These are phyloP conservation scores for Corydoras maculifer DNA, from an alignment of 2,113 vertebrate genomes.

Conservation along the genomic window DNA sequence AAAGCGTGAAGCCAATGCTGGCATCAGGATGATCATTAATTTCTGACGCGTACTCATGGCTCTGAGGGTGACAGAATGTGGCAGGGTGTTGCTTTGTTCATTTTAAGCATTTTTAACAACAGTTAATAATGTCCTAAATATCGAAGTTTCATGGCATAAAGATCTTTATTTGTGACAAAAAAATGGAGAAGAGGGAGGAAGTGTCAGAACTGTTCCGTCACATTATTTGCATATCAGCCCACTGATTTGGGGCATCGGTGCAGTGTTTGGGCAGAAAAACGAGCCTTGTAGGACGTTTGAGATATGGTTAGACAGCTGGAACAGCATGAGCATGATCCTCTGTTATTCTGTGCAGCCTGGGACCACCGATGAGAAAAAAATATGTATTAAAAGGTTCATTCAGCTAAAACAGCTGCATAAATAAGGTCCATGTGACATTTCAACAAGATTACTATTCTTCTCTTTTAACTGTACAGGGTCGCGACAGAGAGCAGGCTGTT, in stretches of 20 bases:
- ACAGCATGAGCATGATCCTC: conserved; percentile 30
- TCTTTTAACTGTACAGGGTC: conserved; percentile 54
- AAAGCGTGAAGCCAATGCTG: conserved; percentile 2
- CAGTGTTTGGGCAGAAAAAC: background rate
- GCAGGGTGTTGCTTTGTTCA: background rate
- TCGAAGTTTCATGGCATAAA: background rate
- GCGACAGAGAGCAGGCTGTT: conserved; percentile 57
- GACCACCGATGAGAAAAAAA: conserved; percentile 21
- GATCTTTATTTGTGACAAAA: too few relatives aligned
- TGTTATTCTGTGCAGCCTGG: conserved; percentile 24
- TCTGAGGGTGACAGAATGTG: conserved; percentile 10
- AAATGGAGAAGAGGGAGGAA: background rate
- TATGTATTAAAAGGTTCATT: conserved; percentile 54
- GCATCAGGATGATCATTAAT: conserved; percentile 35
- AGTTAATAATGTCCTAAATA: conserved; percentile 10
- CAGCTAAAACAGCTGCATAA: conserved; percentile 63
- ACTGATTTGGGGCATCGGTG: background rate
- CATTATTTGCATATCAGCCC: conserved; percentile 14
- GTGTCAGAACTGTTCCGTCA: conserved; percentile 4
- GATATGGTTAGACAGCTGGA: conserved; percentile 58
- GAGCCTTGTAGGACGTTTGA: background rate
- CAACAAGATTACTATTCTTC: conserved; percentile 57
- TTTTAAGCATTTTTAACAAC: conserved; percentile 1
- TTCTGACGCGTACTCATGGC: conserved; percentile 21
- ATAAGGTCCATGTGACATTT: conserved; percentile 62